A percentile compares a stretch with the other conserved stretches of the same genome.
Evolutionary conservation across 2,113 vertebrate species (phyloP).

Genomic region (Meles meles): DNA sequence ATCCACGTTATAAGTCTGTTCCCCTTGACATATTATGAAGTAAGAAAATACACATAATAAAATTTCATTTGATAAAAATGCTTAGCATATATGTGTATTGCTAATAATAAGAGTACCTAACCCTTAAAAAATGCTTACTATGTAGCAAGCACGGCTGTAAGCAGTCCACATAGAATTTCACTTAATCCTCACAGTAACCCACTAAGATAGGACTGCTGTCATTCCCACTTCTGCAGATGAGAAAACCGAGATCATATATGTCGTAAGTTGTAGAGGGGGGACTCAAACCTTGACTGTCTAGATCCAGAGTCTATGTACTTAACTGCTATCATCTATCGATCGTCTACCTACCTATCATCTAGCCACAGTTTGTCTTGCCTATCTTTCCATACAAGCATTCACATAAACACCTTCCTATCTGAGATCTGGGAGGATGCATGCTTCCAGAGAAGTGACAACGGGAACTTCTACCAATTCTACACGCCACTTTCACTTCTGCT

Average conservation of each 20-base stretch:
- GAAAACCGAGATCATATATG: not conserved
- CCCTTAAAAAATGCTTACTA: not conserved
- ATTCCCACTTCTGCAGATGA: not conserved
- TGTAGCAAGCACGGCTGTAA: not conserved
- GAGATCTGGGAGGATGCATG: not conserved
- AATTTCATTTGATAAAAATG: not conserved
- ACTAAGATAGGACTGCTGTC: not conserved
- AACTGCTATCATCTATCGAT: not conserved
- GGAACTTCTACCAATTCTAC: not conserved
- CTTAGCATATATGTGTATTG: not conserved
- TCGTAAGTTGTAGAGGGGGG: not conserved
- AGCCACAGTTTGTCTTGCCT: not conserved
- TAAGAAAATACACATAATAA: not conserved
- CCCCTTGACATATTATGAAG: not conserved
- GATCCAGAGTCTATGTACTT: not conserved
- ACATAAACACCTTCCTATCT: not conserved
- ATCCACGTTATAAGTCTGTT: not conserved
- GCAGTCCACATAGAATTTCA: not conserved
- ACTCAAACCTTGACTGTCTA: not conserved
- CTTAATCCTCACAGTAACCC: not conserved
- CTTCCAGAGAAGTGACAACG: not conserved
- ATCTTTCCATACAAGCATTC: not conserved
- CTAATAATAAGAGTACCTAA: not conserved
- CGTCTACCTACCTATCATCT: not conserved
- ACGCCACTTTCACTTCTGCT: not conserved